Evolutionary conservation across 2,888 invertebrate genomes (phyloP).

Genomic region (Unio pictorum): DNA sequence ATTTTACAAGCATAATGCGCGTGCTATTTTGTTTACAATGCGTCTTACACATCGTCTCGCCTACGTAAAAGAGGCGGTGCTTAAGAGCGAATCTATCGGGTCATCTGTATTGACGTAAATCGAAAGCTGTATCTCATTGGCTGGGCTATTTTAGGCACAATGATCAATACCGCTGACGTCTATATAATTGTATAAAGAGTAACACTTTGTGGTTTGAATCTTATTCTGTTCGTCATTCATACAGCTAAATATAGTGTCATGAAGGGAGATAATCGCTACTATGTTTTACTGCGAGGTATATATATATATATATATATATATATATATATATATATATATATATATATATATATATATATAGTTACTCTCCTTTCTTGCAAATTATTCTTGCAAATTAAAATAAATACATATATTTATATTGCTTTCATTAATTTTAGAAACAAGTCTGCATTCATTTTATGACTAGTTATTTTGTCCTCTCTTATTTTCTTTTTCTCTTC

Average conservation of each 20-base stretch:
- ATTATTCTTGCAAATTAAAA: background rate
- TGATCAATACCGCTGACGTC: conserved; percentile 32
- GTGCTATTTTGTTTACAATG: background rate
- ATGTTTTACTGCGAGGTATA: no score
- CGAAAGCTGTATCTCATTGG: conserved; percentile 29
- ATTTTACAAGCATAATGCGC: no score
- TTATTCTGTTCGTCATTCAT: no score
- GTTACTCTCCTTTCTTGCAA: background rate
- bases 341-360: no score
- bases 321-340: no score
- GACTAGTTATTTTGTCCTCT: background rate
- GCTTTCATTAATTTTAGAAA: conserved; percentile 1
- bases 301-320: no score
- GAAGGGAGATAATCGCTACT: no score
- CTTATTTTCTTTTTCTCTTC: background rate
- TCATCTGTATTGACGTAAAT: conserved; percentile 30
- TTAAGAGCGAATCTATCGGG: conserved; percentile 10
- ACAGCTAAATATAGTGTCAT: no score
- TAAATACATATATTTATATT: background rate
- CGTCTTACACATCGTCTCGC: conserved; percentile 8
- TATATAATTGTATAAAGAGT: no score
- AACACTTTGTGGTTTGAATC: no score
- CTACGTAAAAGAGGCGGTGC: conserved; percentile 52
- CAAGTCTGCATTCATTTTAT: no score
- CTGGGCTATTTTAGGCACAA: conserved; percentile 28